Base-by-base conservation (phyloP, 2,113 vertebrate genomes). In the Maccullochella peelii region DNA sequence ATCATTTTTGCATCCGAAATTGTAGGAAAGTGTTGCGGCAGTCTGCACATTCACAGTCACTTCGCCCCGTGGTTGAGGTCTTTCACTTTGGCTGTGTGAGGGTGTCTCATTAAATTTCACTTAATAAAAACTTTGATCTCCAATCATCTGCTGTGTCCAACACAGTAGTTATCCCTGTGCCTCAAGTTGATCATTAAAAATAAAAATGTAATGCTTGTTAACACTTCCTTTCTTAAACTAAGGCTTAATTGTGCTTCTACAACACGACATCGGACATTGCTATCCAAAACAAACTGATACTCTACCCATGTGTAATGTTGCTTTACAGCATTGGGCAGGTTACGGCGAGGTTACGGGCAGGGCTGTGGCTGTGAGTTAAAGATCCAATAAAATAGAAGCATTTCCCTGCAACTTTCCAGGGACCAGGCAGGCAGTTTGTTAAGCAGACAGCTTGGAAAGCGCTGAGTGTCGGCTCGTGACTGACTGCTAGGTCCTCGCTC, bases 341-440 rank as follows among this genome's bases (percentile, higher is more conserved):
- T 36, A 14, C 23, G n/a, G n/a, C n/a, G 63, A 67, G 72, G 76
- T 70, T 63, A 71, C 8, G 52, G 66, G 61, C 36, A 61, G 58
- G 40, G 18, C 74, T 69, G 47, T 27, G 63, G 66, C 67, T 66
- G 57, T 52, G 78, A 89, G 49, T 74, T 89, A 86, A 77, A 90
- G 47, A 73, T 80, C 83, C 61, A 81, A 82, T 85, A 67, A 72
- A 84, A 79, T 7, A 52, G 73, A 88, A 77, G 30, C 57, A 18
- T 77, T 83, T 63, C 65, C 20, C 62, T 38, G 55, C 72, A 76
- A 27, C 74, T 73, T 86, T 61, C 79, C 77, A 61, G 61, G 69
- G 50, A 80, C 25, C 69, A 9, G 18, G 27, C 30, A 40, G 72
- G 69, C 83, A 83, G 49, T 90, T 85, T 40, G 62, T 92, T 90